Evolutionary conservation across 2,888 invertebrate genomes (phyloP), one percentile per base, ranked within the genome.

Genomic region (Tyria jacobaeae): DNA sequence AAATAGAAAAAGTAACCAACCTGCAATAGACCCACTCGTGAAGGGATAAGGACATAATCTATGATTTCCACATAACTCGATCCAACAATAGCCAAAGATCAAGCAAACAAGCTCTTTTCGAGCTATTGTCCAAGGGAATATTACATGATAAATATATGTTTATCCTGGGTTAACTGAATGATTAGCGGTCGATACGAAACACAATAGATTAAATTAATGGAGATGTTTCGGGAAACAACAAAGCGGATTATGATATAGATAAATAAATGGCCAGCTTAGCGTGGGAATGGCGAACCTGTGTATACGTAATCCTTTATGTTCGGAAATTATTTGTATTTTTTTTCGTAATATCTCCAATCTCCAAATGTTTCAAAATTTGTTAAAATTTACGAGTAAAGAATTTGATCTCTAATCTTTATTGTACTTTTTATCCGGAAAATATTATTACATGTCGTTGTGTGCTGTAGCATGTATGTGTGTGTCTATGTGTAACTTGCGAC

Each of bases 161-260:
- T 70, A 70, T 66, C 52, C 67, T 50, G 56, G 44, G 62, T 51
- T 62, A 64, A 73, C 66, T 39, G 48, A 53, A 57, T 76, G 74
- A 73, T 73, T 72, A 72, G 44, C 64, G 51, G 57, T 57, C 65
- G 54, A 50, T 55, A 57, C 49, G 21, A 58, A 68, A 51, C 57
- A 76, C 64, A 75, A 75, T 76, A 50, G 62, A 64, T 41, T 60
- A 63, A 62, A 76, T 75, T 68, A 75, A 74, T 68, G 64, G 50
- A 68, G 62, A 70, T 64, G 63, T 56, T 62, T 25, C 35, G 35
- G 31, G 41, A 57, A 63, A 59, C 54, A 65, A 73, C 64, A 66
- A 62, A 63, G 49, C 27, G 64, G 61, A 54, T 66, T 62, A 73
- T 73, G 62, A 61, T 62, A 60, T 66, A 60, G 51, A 56, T 55